Evolutionary conservation across 2,113 vertebrate genomes (phyloP).

Genomic region (Callipepla californica): DNA sequence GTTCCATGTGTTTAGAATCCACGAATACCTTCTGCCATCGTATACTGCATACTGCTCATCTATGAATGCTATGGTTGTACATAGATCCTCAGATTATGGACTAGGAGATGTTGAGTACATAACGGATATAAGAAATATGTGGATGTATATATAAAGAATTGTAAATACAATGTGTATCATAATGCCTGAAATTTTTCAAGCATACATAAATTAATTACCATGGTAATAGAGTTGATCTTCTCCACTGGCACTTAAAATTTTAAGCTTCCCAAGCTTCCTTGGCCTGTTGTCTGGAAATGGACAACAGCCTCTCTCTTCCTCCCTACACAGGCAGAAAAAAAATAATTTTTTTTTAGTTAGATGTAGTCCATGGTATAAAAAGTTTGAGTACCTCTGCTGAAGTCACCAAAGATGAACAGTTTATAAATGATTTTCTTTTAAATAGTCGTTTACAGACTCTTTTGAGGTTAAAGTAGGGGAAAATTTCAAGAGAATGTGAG

Average conservation of each 20-base stretch:
- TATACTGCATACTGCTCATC: background rate
- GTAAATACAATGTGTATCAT: conserved; percentile 10
- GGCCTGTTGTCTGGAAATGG: background rate
- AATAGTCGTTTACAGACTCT: background rate
- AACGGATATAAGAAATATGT: background rate
- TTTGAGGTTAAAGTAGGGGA: background rate
- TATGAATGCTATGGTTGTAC: background rate
- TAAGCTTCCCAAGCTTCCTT: background rate
- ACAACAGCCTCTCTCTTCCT: background rate
- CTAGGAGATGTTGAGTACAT: background rate
- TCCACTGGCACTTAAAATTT: background rate
- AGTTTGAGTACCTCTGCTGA: background rate
- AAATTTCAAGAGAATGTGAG: background rate
- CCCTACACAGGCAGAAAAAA: background rate
- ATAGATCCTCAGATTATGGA: background rate
- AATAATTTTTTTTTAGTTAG: background rate
- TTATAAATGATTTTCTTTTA: background rate
- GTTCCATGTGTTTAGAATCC: background rate
- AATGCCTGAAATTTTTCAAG: background rate
- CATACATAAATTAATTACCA: background rate
- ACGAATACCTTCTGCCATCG: background rate
- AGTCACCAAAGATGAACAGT: background rate
- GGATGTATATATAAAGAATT: conserved; percentile 26
- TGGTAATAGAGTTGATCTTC: background rate
- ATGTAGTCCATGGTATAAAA: background rate